phyloP scores from a whole-genome alignment of 2,113 vertebrate species.

The Saguinus midas region DNA sequence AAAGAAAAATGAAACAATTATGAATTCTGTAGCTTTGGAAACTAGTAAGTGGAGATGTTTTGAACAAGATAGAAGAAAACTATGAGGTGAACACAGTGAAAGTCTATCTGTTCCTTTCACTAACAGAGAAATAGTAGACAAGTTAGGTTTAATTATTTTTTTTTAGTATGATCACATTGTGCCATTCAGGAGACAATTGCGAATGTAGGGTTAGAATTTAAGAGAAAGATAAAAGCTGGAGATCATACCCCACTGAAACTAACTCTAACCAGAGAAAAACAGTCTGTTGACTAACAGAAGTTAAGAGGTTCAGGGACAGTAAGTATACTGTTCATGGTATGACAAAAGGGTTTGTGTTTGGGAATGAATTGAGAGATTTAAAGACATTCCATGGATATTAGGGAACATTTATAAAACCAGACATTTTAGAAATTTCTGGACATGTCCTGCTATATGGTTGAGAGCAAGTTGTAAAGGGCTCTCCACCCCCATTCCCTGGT shows the following conservation, averaged over 20 bases:
- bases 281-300: neutral
- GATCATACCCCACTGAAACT: neutral
- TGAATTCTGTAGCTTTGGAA: neutral
- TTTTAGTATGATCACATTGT: neutral
- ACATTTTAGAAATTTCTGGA: neutral
- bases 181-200: neutral
- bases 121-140: neutral
- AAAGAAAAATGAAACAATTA: neutral
- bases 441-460: neutral
- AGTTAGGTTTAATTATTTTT: neutral
- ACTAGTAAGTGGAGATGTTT: neutral
- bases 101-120: neutral
- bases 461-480: neutral
- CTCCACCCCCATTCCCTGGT: neutral
- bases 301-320: neutral
- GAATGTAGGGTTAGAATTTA: neutral
- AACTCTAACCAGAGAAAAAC: neutral
- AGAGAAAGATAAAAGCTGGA: neutral
- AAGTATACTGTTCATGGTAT: neutral
- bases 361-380: neutral
- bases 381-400: neutral
- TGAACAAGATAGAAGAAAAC: neutral
- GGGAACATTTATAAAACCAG: neutral
- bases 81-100: neutral
- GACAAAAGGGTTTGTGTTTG: neutral